Percentiles rank a stretch among this genome's conserved stretches.
phyloP scores from a whole-genome alignment of 2,113 vertebrate species.

The Danionella cerebrum region DNA sequence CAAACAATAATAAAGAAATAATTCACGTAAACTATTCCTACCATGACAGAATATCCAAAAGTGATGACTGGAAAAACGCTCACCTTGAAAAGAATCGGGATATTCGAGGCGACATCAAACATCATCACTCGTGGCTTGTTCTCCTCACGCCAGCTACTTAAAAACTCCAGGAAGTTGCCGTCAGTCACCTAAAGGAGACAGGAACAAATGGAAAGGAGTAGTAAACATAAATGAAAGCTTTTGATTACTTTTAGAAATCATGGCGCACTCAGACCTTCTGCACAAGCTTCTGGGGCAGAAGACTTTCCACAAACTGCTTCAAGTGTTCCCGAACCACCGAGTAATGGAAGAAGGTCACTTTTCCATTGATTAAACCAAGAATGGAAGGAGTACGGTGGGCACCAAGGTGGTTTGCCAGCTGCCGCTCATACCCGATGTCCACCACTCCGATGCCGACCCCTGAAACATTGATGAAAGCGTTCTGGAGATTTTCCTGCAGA shows the following conservation, averaged over 20 bases:
- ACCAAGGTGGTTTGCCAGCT: conserved; percentile 83
- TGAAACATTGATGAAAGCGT: too few species aligned
- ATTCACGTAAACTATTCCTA: not conserved
- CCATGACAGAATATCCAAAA: not conserved
- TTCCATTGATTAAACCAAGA: conserved; percentile 82
- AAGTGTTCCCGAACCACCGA: conserved; percentile 77
- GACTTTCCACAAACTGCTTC: conserved; percentile 81
- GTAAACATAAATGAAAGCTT: not conserved
- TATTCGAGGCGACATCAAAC: conserved; percentile 75
- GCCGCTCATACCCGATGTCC: conserved; percentile 82
- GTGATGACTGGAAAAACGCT: not conserved
- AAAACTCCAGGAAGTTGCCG: conserved; percentile 76
- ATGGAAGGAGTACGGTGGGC: conserved; percentile 83
- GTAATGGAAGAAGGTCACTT: conserved; percentile 83
- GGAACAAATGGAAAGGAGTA: not conserved
- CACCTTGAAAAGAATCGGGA: conserved; percentile 86
- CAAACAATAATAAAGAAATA: not conserved
- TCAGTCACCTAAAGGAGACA: conserved; percentile 74
- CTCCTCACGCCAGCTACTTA: conserved; percentile 80
- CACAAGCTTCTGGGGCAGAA: conserved; percentile 80
- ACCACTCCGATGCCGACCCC: conserved; percentile 90
- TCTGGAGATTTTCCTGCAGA: too few species aligned
- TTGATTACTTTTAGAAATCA: too few species aligned
- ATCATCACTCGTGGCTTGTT: conserved; percentile 87
- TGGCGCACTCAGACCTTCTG: conserved; percentile 72